Evolutionary conservation across 2,113 vertebrate species (phyloP), one percentile per base, ranked within the genome.

Genomic region (Gavia stellata): DNA sequence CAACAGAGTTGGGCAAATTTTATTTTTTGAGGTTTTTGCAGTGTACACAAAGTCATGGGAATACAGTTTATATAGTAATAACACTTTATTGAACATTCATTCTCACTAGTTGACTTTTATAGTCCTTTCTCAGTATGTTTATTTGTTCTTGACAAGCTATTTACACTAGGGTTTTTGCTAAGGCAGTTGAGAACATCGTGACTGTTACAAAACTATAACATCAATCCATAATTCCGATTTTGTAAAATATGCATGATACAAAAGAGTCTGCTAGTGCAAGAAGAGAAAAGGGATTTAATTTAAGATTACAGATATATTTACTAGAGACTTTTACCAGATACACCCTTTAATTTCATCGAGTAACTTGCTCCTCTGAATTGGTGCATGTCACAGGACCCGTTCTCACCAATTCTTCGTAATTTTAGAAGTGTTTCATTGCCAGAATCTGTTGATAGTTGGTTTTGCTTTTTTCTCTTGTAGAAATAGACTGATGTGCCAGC

Each of bases 401-500:
- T 50, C 29, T 89, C 47, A 61, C 8, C 44, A 50, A 6, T 40
- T 31, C 34, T 65, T 94, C 70, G 44, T 83, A 33, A 84, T 66
- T 68, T 34, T 55, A 71, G 36, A 55, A 92, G 47, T 18, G 56
- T 79, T 63, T 89, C 56, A 59, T 67, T 82, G 47, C 40, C 85
- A 65, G 31, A 67, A 74, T 47, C 24, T 63, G 26, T 20, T 78
- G 47, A 78, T 7, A 47, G 81, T 3, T 87, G 42, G 7, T 53
- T 88, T 91, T 81, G 77, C 65, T 47, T 84, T 78, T 84, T 94
- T 89, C 66, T 95, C 28, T 38, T 94, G 84, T 94, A 96, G 44
- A 89, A 79, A 62, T 84, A 96, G 81, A 26, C 49, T 75, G 81
- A 67, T 8, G 61, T 31, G 31, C 72, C 52, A 56, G 73, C 91